Evolutionary conservation across 2,888 invertebrate species (phyloP), one percentile per base, ranked within the genome.

Genomic region (Lampropteryx suffumata): DNA sequence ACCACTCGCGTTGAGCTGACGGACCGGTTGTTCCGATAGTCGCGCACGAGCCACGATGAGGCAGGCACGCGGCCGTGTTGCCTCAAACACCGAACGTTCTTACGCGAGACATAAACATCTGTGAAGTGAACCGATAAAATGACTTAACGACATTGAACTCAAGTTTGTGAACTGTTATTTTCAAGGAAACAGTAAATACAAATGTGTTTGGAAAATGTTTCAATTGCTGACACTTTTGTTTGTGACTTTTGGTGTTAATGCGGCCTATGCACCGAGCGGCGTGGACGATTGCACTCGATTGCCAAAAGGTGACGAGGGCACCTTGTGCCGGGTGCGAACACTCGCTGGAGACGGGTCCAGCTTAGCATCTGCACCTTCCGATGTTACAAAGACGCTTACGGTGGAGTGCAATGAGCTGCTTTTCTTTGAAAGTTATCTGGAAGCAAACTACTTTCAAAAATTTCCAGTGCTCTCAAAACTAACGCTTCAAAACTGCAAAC

Each of bases 371-470:
- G 82, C 92, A 59, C 84, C 91, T 52, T 70, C 93, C 39, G 96
- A 96, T 73, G 93, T 94, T 42, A 94, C 95, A 30, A 93, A 94
- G 59, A 93, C 92, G 55, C 90, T 97, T 59, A 92, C 92, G 58
- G 91, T 97, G 55, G 92, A 93, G 71, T 97, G 97, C 84, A 95
- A 94, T 83, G 94, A 94, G 71, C 93, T 94, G 65, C 90, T 96
- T 65, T 92, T 95, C 57, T 94, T 94, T 76, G 96, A 96, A 90
- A 96, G 96, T 87, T 92, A 93, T 59, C 85, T 97, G 47, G 92
- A 94, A 55, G 92, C 93, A 8, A 94, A 94, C 69, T 93, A 93
- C 64, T 95, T 96, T 83, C 93, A 94, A 69, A 92, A 94, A 59
- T 91, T 97, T 56, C 93, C 93, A 71, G 93, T 94, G 61, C 92